Conservation (phyloP, 2,888 invertebrate species). For the Scaptomyza caliginosa region DNA sequence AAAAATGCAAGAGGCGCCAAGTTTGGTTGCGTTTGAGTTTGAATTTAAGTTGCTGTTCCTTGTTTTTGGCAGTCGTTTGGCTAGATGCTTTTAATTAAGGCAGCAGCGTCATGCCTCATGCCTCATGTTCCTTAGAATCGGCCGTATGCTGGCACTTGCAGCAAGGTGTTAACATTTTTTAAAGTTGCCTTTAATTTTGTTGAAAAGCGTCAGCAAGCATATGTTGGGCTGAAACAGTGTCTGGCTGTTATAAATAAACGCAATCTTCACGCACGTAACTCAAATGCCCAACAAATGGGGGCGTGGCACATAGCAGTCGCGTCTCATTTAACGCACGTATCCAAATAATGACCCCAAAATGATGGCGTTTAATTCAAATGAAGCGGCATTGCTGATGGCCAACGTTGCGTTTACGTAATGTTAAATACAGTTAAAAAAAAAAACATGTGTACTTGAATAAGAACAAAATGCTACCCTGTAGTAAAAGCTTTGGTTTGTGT, state of each 20-base stretch:
- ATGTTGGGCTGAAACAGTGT: constrained; percentile 12
- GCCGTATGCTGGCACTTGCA: constrained; percentile 48
- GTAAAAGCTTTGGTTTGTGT: too few species aligned
- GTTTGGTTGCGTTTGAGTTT: constrained; percentile 58
- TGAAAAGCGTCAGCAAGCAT: constrained; percentile 57
- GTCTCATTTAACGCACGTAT: constrained; percentile 81
- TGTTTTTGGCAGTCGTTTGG: constrained; percentile 32
- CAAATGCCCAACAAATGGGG: constrained; percentile 70
- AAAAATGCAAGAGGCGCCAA: constrained; percentile 16
- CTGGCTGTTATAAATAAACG: constrained; percentile 74
- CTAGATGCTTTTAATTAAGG: constrained; percentile 72
- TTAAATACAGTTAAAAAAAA: constrained; percentile 41
- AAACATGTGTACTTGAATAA: constrained; percentile 6
- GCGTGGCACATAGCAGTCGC: constrained; percentile 52
- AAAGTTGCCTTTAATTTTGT: constrained; percentile 70
- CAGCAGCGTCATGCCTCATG: constrained; percentile 53
- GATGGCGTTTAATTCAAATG: constrained; percentile 78
- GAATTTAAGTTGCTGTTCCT: constrained; percentile 54
- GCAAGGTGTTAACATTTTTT: constrained; percentile 72
- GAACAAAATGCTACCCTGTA: constrained; percentile 9
- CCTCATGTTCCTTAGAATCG: constrained; percentile 15
- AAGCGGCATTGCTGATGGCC: constrained; percentile 64
- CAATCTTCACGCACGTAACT: constrained; percentile 80
- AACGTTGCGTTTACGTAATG: constrained; percentile 49
- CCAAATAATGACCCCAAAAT: constrained; percentile 82